phyloP scores from a whole-genome alignment of 2,888 invertebrate genomes.

The Salticus scenicus region DNA sequence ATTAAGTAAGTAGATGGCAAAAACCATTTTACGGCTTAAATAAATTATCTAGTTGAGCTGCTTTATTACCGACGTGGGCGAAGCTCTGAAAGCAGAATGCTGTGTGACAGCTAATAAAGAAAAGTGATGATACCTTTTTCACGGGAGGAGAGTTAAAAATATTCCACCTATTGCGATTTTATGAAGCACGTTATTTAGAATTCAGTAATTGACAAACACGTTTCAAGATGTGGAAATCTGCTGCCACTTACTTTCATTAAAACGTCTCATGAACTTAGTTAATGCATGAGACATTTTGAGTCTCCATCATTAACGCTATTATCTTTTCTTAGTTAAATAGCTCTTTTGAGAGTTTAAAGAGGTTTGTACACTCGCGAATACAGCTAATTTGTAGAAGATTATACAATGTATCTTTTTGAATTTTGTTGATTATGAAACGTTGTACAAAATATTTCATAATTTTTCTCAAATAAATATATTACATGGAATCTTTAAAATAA shows the following conservation, averaged over 20 bases:
- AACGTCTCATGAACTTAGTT: not conserved
- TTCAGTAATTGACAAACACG: not conserved
- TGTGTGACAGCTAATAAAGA: conserved; percentile 9
- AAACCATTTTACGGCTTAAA: conserved; percentile 14
- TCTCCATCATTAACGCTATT: too few relatives aligned
- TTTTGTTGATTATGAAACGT: too few relatives aligned
- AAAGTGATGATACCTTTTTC: conserved; percentile 6
- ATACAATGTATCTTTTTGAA: too few relatives aligned
- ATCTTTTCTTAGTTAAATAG: too few relatives aligned
- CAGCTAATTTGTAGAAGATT: too few relatives aligned
- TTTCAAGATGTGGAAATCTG: not conserved
- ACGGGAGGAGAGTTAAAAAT: not conserved
- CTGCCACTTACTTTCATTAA: not conserved
- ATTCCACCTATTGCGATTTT: not conserved
- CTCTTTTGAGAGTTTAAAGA: too few relatives aligned
- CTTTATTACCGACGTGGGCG: conserved; percentile 5
- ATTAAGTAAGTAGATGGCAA: conserved; percentile 8
- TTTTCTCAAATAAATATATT: too few relatives aligned
- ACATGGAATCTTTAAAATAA: too few relatives aligned
- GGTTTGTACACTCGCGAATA: too few relatives aligned
- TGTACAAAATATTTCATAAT: too few relatives aligned
- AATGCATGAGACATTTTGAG: not conserved
- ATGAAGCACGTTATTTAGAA: not conserved
- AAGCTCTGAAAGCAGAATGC: not conserved
- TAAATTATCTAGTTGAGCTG: conserved; percentile 15